Conservation (phyloP, 1,140 invertebrate species). For the Cephus cinctus region DNA sequence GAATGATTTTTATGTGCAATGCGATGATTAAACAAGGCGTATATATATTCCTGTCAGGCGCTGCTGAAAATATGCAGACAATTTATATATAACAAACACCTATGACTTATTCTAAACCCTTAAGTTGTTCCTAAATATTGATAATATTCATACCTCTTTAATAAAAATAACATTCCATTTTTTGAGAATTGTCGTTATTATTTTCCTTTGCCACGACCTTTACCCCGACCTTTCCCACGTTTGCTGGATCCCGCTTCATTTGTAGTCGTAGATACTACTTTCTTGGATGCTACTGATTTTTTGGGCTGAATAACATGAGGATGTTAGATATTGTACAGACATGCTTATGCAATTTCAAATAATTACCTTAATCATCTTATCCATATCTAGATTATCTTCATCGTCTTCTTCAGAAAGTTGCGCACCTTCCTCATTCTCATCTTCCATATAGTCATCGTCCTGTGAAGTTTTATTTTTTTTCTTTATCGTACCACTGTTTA, state of each 20-base stretch:
- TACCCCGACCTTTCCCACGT: constrained; percentile 35
- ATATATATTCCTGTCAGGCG: too few relatives aligned
- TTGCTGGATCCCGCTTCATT: constrained; percentile 17
- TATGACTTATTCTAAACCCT: too few relatives aligned
- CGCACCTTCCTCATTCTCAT: constrained; percentile 52
- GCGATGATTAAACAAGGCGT: too few relatives aligned
- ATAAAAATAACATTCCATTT: too few relatives aligned
- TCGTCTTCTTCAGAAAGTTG: constrained; percentile 50
- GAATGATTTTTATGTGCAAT: too few relatives aligned
- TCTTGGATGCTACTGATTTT: constrained; percentile 26
- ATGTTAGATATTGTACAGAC: constrained; percentile 5
- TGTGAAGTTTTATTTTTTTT: constrained; percentile 52
- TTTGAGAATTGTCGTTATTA: too few relatives aligned
- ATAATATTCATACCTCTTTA: too few relatives aligned
- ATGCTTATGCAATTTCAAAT: constrained; percentile 17
- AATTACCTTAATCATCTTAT: constrained; percentile 78
- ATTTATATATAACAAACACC: too few relatives aligned
- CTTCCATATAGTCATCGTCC: constrained; percentile 51
- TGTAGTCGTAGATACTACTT: constrained; percentile 16
- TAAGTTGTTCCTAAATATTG: too few relatives aligned
- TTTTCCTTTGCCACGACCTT: constrained; percentile 36
- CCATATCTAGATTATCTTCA: constrained; percentile 67
- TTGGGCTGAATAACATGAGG: constrained; percentile 36
- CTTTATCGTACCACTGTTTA: constrained; percentile 60
- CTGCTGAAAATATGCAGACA: too few relatives aligned